Conservation (phyloP, 2,888 invertebrate species). For the Drosophila nr. perissopoda region DNA sequence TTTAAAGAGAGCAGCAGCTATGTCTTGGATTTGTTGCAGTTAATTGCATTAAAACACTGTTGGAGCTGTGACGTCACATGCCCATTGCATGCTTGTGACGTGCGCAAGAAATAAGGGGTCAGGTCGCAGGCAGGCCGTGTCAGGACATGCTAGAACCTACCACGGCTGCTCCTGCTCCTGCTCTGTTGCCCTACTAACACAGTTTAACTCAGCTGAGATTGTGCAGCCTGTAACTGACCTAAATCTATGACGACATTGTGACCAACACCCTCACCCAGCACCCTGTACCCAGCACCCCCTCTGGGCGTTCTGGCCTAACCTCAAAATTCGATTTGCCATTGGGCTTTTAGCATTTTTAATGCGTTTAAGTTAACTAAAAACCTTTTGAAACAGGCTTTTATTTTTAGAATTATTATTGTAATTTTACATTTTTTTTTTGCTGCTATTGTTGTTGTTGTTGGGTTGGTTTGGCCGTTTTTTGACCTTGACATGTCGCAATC, state of each 20-base stretch:
- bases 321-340: conserved; percentile 32
- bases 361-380: conserved; percentile 41
- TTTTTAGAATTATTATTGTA: conserved; percentile 11
- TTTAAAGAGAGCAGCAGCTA: conserved; percentile 42
- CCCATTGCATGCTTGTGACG: conserved; percentile 52
- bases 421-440: conserved; percentile 1
- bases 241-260: conserved; percentile 64
- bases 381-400: conserved; percentile 2
- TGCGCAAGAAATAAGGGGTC: conserved; percentile 48
- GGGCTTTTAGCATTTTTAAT: conserved; percentile 21
- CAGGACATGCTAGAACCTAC: conserved; percentile 4
- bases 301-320: conserved; percentile 1
- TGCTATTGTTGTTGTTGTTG: conserved; percentile 1
- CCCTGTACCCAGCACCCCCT: not conserved
- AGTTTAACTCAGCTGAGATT: conserved; percentile 58
- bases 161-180: conserved; percentile 1
- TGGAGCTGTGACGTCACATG: conserved; percentile 67
- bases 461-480: conserved; percentile 18
- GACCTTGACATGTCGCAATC: conserved; percentile 53
- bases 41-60: conserved; percentile 59
- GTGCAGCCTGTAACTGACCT: conserved; percentile 59
- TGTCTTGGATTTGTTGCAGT: conserved; percentile 39
- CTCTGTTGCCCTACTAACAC: conserved; percentile 69
- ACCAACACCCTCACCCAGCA: not conserved
- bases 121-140: conserved; percentile 41